A percentile compares a stretch with the other conserved stretches of the same genome.
phyloP scores from a whole-genome alignment of 2,888 invertebrate species.

The Epinotia demarniana region DNA sequence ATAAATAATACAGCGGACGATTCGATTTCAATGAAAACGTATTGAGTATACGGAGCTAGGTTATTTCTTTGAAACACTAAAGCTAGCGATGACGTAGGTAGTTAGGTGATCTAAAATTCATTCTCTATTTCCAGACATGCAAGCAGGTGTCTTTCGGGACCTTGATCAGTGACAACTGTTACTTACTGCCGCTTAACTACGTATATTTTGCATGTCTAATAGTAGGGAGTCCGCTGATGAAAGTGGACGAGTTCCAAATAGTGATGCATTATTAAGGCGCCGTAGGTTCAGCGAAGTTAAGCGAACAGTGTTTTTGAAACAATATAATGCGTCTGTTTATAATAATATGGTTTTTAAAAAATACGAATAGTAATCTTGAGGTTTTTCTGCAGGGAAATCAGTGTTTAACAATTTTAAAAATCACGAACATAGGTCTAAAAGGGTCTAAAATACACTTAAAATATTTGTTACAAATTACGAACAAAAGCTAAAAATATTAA shows the following conservation, averaged over 20 bases:
- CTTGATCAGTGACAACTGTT: conserved; percentile 40
- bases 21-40: conserved; percentile 60
- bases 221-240: conserved; percentile 11
- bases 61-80: conserved; percentile 37
- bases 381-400: no score
- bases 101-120: conserved; percentile 47
- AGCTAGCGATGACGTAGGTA: conserved; percentile 39
- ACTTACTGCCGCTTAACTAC: conserved; percentile 23
- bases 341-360: no score
- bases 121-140: conserved; percentile 47
- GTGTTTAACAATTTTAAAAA: no score
- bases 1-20: conserved; percentile 64
- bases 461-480: no score
- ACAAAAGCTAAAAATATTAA: no score
- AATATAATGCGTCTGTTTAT: no score
- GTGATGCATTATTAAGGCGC: conserved; percentile 28
- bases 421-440: no score
- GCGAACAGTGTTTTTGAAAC: no score
- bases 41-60: conserved; percentile 47
- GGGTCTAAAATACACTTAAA: no score
- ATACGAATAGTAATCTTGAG: no score
- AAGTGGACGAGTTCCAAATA: conserved; percentile 40
- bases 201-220: conserved; percentile 46
- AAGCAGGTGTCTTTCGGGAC: conserved; percentile 44
- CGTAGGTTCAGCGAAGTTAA: no score